phyloP scores from a whole-genome alignment of 2,113 vertebrate genomes.

The Takifugu flavidus region DNA sequence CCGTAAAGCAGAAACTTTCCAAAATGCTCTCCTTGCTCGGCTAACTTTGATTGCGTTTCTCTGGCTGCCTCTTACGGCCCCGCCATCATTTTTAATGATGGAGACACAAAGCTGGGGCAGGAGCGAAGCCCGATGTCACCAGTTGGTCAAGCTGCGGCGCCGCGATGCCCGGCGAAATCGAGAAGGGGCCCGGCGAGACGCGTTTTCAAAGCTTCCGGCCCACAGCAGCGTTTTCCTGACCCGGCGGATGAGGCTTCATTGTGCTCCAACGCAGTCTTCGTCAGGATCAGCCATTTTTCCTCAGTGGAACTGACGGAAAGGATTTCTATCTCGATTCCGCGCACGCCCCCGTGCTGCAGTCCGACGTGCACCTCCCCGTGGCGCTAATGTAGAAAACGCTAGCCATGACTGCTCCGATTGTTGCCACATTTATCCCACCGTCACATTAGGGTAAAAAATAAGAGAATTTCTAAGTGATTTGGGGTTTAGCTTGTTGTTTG shows the following conservation, averaged over 20 bases:
- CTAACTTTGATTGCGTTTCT: slow-evolving; percentile 69
- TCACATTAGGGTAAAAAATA: too few species aligned
- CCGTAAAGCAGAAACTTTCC: slow-evolving; percentile 35
- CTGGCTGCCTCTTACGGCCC: slow-evolving; percentile 44
- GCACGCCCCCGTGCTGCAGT: too few species aligned
- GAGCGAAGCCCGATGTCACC: slow-evolving; percentile 30
- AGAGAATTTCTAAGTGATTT: neutral
- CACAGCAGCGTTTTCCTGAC: slow-evolving; percentile 1
- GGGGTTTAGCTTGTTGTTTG: neutral
- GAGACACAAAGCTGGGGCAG: slow-evolving; percentile 30
- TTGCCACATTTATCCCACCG: too few species aligned
- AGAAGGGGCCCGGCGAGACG: slow-evolving; percentile 19
- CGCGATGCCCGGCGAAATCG: slow-evolving; percentile 1
- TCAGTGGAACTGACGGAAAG: too few species aligned
- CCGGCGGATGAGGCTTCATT: neutral
- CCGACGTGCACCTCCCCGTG: too few species aligned
- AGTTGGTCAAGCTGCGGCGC: slow-evolving; percentile 31
- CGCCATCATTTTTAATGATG: slow-evolving; percentile 59
- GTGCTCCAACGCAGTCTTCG: too few species aligned
- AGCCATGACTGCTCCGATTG: too few species aligned
- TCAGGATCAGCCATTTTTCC: neutral
- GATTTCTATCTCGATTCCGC: too few species aligned
- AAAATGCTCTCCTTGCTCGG: slow-evolving; percentile 48
- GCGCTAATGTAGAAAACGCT: too few species aligned
- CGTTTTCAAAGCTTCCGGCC: slow-evolving; percentile 21